Conservation (phyloP, 2,797 vertebrate genomes). For the Gephyroberyx darwinii region DNA sequence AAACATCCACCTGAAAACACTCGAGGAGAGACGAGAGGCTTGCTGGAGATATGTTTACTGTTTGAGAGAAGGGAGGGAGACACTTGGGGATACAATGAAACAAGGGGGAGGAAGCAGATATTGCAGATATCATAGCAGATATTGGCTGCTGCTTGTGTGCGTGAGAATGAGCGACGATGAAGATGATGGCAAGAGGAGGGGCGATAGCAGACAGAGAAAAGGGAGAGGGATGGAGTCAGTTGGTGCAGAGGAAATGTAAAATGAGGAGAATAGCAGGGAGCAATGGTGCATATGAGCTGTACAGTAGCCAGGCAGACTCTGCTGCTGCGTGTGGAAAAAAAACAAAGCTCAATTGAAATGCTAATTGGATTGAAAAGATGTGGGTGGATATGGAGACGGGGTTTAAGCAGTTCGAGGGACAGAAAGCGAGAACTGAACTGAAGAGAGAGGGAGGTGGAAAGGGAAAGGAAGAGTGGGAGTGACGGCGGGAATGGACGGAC, state of each 20-base stretch:
- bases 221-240: conserved; percentile 36
- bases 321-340: conserved; percentile 56
- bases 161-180: conserved; percentile 25
- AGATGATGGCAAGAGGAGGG: conserved; percentile 38
- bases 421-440: conserved; percentile 53
- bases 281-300: conserved; percentile 62
- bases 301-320: conserved; percentile 56
- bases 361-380: conserved; percentile 79
- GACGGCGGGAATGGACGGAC: conserved; percentile 6
- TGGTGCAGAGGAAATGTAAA: conserved; percentile 40
- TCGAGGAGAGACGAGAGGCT: conserved; percentile 19
- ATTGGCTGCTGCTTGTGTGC: conserved; percentile 14
- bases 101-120: too few species aligned
- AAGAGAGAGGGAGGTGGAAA: conserved; percentile 53
- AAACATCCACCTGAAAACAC: conserved; percentile 24
- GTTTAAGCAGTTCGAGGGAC: conserved; percentile 68
- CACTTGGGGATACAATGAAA: conserved; percentile 8
- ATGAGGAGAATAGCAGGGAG: conserved; percentile 48
- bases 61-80: conserved; percentile 3
- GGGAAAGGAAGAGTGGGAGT: neutral
- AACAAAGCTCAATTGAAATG: conserved; percentile 76
- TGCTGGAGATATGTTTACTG: conserved; percentile 10
- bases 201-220: conserved; percentile 30
- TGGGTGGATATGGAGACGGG: conserved; percentile 79
- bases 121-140: conserved; percentile 2